Evolutionary conservation across 2,797 vertebrate genomes (phyloP), one percentile per base, ranked within the genome.

Genomic region (Phylloscopus collybita): DNA sequence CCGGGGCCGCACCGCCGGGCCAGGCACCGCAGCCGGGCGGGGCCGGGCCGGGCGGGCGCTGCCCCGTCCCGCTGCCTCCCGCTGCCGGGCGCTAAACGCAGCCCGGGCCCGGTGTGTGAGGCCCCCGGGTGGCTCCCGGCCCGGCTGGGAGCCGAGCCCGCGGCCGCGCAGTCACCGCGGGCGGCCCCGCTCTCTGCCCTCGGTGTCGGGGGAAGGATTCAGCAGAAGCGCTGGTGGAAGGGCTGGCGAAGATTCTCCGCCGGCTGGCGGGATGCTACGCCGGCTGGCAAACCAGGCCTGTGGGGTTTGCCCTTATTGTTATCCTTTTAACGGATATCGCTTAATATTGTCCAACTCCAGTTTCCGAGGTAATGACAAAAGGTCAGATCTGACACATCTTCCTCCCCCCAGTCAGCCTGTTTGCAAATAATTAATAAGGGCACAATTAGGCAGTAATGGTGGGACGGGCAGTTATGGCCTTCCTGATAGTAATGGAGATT

Each of bases 401-500:
- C 59, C 71, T 19, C 14, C 21, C 53, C 45, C 12, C 40, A 19
- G 0, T 16, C 49, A 44, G 11, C 26, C 54, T 30, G 26, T 61
- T 69, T 50, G 50, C 86, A 56, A 67, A 71, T 65, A 88, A 87
- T 70, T 91, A 80, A 72, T 65, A 93, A 90, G 3, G 26, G 53
- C 42, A 27, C 34, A 80, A 79, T 94, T 71, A 72, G 54, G 32
- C 76, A 53, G 61, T 20, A 86, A 79, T 18, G 57, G 61, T 8
- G 73, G 32, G 70, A 71, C 12, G 45, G 13, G 34, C 49, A 44
- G 59, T 75, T 70, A 38, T 0, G 25, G 49, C 53, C 78, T 76
- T 84, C 71, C 74, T 66, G 71, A 69, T 6, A 34, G 22, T n/a
- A 79, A 81, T 1, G 8, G n/a, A 44, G 66, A 86, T 50, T 32